Evolutionary conservation across 1,140 invertebrate species (phyloP).

Genomic region (Calosoma granatense): DNA sequence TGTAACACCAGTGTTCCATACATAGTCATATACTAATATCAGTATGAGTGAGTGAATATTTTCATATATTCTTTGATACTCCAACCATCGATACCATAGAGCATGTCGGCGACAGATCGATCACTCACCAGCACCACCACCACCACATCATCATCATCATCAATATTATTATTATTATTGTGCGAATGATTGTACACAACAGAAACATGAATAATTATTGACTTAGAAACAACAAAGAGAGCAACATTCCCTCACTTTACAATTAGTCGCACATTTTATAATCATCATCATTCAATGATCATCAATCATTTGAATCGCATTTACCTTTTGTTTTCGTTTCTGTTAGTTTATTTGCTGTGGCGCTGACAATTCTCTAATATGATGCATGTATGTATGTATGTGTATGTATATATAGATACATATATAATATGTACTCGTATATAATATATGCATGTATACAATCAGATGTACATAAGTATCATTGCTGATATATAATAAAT

Average conservation of each 20-base stretch:
- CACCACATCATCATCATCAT: too few relatives aligned
- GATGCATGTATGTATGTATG: neutral
- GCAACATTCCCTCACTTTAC: neutral
- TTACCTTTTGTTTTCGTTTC: neutral
- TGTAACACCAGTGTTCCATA: too few relatives aligned
- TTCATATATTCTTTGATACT: too few relatives aligned
- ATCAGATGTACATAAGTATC: constrained; percentile 5
- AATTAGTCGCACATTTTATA: neutral
- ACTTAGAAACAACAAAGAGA: neutral
- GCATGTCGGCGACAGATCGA: too few relatives aligned
- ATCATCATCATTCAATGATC: neutral
- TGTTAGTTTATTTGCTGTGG: neutral
- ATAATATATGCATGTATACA: neutral
- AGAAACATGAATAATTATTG: too few relatives aligned
- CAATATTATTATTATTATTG: too few relatives aligned
- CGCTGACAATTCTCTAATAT: neutral
- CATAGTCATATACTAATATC: too few relatives aligned
- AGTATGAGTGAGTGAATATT: too few relatives aligned
- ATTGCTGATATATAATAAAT: constrained; percentile 8
- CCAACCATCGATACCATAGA: too few relatives aligned
- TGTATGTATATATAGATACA: neutral
- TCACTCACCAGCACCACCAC: too few relatives aligned
- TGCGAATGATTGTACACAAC: too few relatives aligned
- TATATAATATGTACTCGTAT: constrained; percentile 7
- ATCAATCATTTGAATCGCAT: neutral